Evolutionary conservation across 2,113 vertebrate genomes (phyloP), one percentile per base, ranked within the genome.

Genomic region (Arvicanthis niloticus): DNA sequence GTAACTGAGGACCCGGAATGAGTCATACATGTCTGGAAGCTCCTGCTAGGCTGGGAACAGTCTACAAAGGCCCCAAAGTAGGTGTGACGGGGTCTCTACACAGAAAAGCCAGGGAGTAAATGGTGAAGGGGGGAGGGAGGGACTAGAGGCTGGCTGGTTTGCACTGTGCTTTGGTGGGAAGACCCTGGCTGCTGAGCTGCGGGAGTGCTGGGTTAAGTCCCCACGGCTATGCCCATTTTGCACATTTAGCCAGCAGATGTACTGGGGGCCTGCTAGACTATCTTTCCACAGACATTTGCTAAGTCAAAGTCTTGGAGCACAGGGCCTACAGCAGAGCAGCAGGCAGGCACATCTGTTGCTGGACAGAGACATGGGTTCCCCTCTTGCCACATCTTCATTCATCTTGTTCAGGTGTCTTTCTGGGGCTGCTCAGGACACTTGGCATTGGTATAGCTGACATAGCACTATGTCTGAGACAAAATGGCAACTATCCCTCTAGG

Each of bases 11-110:
- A 16, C 3, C 37, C 31, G 13, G 31, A 10, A 7, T 26, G 10
- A 78, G 42, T 12, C 37, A 7, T 0, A 5, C 0, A 21, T 45
- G 37, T 19, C 19, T 1, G 37, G 8, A 72, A 45, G 26, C 21
- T 4, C 91, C 4, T 0, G 37, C 60, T 70, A 58, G 31, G 31
- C 21, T 0, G 60, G 72, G 37, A 22, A 62, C 9, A 51, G 62
- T 7, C 13, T 7, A 40, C 3, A 9, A 45, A 62, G 40, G 51
- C 58, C 40, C 93, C 48, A 78, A 26, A 16, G 13, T 11, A 22
- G 45, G 29, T 48, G 19, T 26, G 82, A 1, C 80, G n/a, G 45
- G 42, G 67, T 15, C 17, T 75, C 73, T 48, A 60, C 72, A 58
- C 58, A n/a, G 82, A 82, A 37, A 60, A 10, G 12, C 31, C 2